Evolutionary conservation across 2,113 vertebrate species (phyloP), one percentile per base, ranked within the genome.

Genomic region (Phaethornis superciliosus): DNA sequence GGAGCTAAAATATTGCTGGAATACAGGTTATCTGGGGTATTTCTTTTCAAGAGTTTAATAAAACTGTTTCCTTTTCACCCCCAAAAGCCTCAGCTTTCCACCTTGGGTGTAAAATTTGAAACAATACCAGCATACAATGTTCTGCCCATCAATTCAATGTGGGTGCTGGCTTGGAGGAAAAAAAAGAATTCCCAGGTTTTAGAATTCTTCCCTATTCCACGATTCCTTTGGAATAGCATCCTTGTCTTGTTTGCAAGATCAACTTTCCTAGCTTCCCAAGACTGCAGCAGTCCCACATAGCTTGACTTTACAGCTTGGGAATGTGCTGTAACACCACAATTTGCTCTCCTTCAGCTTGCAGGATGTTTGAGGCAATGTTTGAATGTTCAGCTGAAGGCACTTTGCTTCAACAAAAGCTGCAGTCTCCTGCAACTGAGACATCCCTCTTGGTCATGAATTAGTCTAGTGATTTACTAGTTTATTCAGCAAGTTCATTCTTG

Each of bases 351-450:
- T 44, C 74, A 64, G 40, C 33, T 9, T 32, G 10, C 37, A 56
- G 6, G 23, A 46, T 7, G 15, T 13, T 22, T 26, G 27, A 67
- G 32, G 67, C 22, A 44, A 32, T 0, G 9, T 46, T 14, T 65
- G 12, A 76, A 71, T 20, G 40, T 60, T 67, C 33, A 81, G 32
- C 17, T 37, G 52, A 56, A 89, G 52, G 47, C 13, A n/a, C n/a
- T 51, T 63, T 40, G 42, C 58, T 78, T 59, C 51, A 64, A 14
- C 15, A 62, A 27, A 35, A 0, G 0, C 10, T 23, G 15, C 44
- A 52, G 37, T 4, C 56, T n/a, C 27, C 35, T 85, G 32, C 30
- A 82, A 23, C 30, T 9, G 37, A 78, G 71, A 51, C 63, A 42
- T 58, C 33, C 40, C 62, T 75, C 64, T 21, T 33, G 65, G 40